Evolutionary conservation across 2,888 invertebrate species (phyloP), one percentile per base, ranked within the genome.

Genomic region (Oxyteleia sp.): DNA sequence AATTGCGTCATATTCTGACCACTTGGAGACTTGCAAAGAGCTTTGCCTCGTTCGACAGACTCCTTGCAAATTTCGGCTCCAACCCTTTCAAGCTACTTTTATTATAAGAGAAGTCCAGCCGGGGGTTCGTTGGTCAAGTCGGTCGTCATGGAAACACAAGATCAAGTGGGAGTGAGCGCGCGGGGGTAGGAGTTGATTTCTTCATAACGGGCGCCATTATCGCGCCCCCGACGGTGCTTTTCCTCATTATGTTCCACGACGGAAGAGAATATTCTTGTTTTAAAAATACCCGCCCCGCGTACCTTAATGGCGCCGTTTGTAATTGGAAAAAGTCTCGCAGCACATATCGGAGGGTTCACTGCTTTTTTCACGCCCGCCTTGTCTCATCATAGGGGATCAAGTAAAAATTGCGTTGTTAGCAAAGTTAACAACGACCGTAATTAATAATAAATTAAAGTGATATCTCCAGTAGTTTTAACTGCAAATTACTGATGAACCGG

Each of bases 151-250:
- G 92, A 69, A 87, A 91, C 91, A 85, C 75, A 86, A 87, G 89
- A 89, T 89, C 87, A 89, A 88, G 87, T 86, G 86, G 87, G 88
- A 76, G 76, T 63, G 84, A 71, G 68, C 57, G 69, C 51, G 57
- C 23, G n/a, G 66, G 78, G 86, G 84, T 87, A 85, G 88, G 90
- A 85, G 90, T 91, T 93, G 92, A 93, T 93, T 93, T 93, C 93
- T 93, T 93, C 93, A 92, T 93, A 93, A 93, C 90, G 92, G 91
- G 90, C 88, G 92, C 92, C 92, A 92, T 93, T 92, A 92, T 92
- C 91, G 90, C 91, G 83, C 90, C 86, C 87, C 84, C 86, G 82
- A 76, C 85, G 72, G 76, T 55, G 66, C 86, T 87, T 87, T 75
- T 87, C 82, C 91, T 92, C 91, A 92, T 92, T 91, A 92, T 89